Evolutionary conservation across 2,797 vertebrate species (phyloP).

Genomic region (Picus viridis): DNA sequence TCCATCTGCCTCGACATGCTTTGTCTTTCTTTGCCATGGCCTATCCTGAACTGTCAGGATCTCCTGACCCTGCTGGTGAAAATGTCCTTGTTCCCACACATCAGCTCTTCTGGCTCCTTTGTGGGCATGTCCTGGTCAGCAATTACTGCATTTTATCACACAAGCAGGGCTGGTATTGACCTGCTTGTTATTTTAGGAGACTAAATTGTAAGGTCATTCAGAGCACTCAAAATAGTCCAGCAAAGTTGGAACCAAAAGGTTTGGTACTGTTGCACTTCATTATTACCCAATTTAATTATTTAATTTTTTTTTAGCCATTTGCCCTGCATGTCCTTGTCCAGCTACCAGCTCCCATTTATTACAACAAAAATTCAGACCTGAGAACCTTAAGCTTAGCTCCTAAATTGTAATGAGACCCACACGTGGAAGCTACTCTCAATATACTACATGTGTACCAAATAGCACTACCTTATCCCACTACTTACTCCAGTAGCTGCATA

Average conservation of each 20-base stretch:
- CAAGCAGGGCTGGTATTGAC: slow-evolving; percentile 43
- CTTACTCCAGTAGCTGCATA: background rate
- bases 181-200: slow-evolving; percentile 52
- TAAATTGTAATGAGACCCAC: background rate
- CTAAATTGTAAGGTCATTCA: slow-evolving; percentile 34
- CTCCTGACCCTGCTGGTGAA: slow-evolving; percentile 25
- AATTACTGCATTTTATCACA: slow-evolving; percentile 49
- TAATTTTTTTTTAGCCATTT: background rate
- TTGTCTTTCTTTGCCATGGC: slow-evolving; percentile 2
- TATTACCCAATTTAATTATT: background rate
- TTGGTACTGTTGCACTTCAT: background rate
- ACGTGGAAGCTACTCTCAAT: background rate
- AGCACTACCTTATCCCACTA: background rate
- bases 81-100: background rate
- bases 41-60: slow-evolving; percentile 26
- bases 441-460: background rate
- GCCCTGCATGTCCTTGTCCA: background rate
- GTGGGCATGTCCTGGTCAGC: slow-evolving; percentile 43
- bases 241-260: background rate
- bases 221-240: background rate
- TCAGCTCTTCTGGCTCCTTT: background rate
- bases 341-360: accelerated
- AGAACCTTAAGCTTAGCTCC: background rate
- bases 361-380: background rate
- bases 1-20: background rate